Conservation (phyloP, 2,797 vertebrate genomes). For the Syngnathus rostellatus region DNA sequence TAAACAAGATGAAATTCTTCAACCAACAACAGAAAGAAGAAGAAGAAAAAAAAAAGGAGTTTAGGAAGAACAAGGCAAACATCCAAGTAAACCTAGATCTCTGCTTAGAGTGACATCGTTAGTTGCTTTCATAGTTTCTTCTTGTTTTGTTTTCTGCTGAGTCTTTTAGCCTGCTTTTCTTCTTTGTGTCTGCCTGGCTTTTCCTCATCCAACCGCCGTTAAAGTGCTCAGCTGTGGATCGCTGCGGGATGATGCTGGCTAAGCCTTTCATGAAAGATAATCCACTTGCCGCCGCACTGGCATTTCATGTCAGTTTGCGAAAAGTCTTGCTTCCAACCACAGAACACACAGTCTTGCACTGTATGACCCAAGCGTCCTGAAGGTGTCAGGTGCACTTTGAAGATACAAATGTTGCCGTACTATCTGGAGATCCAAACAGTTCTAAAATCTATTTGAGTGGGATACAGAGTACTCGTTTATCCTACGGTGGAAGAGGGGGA, state of each 20-base stretch:
- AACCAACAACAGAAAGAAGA: conserved; percentile 27
- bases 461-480: conserved; percentile 41
- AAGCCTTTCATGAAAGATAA: conserved; percentile 16
- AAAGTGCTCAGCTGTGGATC: conserved; percentile 17
- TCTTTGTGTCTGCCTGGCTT: conserved; percentile 7
- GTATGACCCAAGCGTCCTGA: conserved; percentile 3
- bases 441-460: conserved; percentile 30
- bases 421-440: conserved; percentile 18
- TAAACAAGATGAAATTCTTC: conserved; percentile 40
- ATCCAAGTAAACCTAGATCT: conserved; percentile 31
- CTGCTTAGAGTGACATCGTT: conserved; percentile 56
- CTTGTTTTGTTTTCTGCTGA: conserved; percentile 22
- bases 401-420: conserved; percentile 37
- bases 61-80: conserved; percentile 27
- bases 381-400: conserved; percentile 11
- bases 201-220: conserved; percentile 12
- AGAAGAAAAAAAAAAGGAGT: conserved; percentile 4
- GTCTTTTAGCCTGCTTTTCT: conserved; percentile 23
- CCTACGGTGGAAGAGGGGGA: conserved; percentile 10
- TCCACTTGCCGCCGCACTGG: conserved; percentile 10
- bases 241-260: conserved; percentile 8
- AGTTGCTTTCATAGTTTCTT: conserved; percentile 37
- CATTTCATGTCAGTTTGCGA: conserved; percentile 23
- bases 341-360: conserved; percentile 7
- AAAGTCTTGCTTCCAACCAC: conserved; percentile 8